phyloP scores from a whole-genome alignment of 2,113 vertebrate species.

The Chloropsis hardwickii region DNA sequence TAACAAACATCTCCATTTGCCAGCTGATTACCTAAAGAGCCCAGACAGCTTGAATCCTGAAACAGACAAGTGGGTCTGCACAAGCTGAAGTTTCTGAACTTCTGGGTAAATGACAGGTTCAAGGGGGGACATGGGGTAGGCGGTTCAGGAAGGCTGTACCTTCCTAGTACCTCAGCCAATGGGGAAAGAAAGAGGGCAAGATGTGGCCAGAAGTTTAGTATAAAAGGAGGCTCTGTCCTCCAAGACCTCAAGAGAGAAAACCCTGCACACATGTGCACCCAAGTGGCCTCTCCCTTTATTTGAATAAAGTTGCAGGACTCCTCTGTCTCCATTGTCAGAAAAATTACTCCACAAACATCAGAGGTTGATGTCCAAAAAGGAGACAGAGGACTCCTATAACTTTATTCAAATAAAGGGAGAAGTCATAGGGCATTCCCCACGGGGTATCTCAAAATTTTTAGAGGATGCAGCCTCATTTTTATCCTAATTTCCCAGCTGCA shows the following conservation, averaged over 20 bases:
- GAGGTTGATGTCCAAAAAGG: not conserved
- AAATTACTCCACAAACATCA: not conserved
- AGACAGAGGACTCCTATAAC: not conserved
- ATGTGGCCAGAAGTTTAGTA: rapidly evolving
- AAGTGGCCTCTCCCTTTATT: not conserved
- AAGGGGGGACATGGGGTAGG: not conserved
- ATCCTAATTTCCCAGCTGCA: not conserved
- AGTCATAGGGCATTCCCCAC: not conserved
- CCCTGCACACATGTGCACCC: rapidly evolving
- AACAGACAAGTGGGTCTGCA: not conserved
- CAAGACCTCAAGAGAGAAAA: not conserved
- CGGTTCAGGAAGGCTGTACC: not conserved
- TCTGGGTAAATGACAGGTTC: not conserved
- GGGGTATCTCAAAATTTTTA: not conserved
- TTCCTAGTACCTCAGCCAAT: not conserved
- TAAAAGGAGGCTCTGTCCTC: not conserved
- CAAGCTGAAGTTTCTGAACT: not conserved
- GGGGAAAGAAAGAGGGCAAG: not conserved
- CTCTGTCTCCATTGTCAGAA: not conserved
- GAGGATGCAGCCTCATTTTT: not conserved
- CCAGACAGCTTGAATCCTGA: not conserved
- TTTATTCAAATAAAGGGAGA: not conserved
- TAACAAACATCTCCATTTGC: not conserved
- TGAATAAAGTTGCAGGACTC: not conserved
- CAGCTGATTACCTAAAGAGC: not conserved